Base-by-base conservation (phyloP, 2,113 vertebrate species). In the Epinephelus moara region DNA sequence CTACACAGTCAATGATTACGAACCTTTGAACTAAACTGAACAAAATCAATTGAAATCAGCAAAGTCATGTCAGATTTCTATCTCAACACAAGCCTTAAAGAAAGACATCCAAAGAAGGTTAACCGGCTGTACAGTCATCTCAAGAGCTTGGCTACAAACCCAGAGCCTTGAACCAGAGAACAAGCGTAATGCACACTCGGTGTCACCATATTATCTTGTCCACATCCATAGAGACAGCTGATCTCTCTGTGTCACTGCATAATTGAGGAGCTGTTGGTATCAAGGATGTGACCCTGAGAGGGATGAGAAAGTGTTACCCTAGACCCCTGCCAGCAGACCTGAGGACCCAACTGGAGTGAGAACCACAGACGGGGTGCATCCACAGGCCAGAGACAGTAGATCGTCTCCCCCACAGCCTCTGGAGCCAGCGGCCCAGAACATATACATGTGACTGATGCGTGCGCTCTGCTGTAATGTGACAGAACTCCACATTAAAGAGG, bases 241-340 rank as follows among this genome's bases (percentile, higher is more conserved):
- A 93, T 92, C 92, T 90, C 75, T 86, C 85, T 45, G 82, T 88
- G 89, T 69, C 87, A 63, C 89, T 95, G 92, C 91, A 95, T 94
- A 94, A 96, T 95, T 92, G 87, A 95, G 81, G 72, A 91, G 93
- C 81, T 70, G 75, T 61, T 91, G 85, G 74, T 90, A 89, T 91
- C 85, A 82, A 86, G 92, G 89, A 87, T 85, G 90, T 81, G 90
- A 81, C 84, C 85, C 89, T 88, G 80, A 77, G 75, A 84, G 84
- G 81, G 72, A 87, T 82, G 92, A 75, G 93, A 95, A 95, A 94
- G 92, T 94, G 90, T 88, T 73, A 90, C 75, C 72, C 61, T 90
- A 90, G 91, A 89, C 81, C 75, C 80, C 47, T 18, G 9, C 62
- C 60, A 74, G 73, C 67, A 60, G 75, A 81, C 70, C 63, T 55